A percentile compares a stretch with the other conserved stretches of the same genome.
These are phyloP conservation scores for Apomyelois bistriatella DNA, from an alignment of 2,888 invertebrate genomes.

Conservation along the genomic window DNA sequence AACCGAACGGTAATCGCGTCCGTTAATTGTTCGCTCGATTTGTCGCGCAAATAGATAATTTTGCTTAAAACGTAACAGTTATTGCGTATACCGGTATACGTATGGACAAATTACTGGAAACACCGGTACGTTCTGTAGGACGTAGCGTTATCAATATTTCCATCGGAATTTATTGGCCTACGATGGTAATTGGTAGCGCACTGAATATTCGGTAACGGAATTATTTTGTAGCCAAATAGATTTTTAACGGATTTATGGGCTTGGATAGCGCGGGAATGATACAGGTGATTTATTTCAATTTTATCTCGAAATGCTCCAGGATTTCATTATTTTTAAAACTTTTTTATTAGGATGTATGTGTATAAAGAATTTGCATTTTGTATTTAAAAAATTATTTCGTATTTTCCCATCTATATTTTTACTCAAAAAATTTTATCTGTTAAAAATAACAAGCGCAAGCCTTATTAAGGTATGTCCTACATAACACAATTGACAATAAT, in stretches of 20 bases:
- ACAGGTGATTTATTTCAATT: conserved; percentile 12
- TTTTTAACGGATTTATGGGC: conserved; percentile 18
- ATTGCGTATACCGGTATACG: conserved; percentile 25
- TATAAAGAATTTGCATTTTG: neutral
- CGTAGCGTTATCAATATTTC: conserved; percentile 55
- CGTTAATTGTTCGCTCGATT: conserved; percentile 50
- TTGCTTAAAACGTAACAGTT: conserved; percentile 1
- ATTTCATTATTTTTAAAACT: conserved; percentile 3
- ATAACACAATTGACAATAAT: neutral
- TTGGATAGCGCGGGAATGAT: conserved; percentile 7
- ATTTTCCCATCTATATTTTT: too few species aligned
- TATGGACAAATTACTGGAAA: conserved; percentile 38
- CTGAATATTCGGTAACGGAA: conserved; percentile 26
- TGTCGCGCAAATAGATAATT: conserved; percentile 16
- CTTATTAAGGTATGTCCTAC: too few species aligned
- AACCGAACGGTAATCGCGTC: conserved; percentile 42
- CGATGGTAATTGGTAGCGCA: conserved; percentile 47
- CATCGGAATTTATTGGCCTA: conserved; percentile 57
- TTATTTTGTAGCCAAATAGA: conserved; percentile 25
- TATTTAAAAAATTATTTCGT: neutral
- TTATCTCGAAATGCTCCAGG: neutral
- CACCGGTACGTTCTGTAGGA: neutral
- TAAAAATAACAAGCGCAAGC: too few species aligned
- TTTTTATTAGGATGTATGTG: conserved; percentile 1
- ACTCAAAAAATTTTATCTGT: too few species aligned